A percentile compares a stretch with the other conserved stretches of the same genome.
These are phyloP conservation scores for Mormoops blainvillei DNA, from an alignment of 2,113 vertebrate species.

Conservation along the genomic window DNA sequence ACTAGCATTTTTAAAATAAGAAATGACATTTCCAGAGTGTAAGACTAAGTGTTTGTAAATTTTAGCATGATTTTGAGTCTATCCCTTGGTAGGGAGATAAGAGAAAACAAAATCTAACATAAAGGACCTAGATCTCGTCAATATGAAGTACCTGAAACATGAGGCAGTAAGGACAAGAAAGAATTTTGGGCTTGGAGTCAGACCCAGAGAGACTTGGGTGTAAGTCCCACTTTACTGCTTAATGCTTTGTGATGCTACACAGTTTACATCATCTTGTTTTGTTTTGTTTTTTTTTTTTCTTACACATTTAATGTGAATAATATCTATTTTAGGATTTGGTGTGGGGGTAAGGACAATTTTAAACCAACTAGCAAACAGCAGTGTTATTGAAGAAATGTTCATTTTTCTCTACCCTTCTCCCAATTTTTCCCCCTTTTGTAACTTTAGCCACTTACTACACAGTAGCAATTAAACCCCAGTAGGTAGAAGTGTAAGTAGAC, in stretches of 20 bases:
- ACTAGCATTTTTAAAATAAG: constrained; percentile 62
- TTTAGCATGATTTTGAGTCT: constrained; percentile 28
- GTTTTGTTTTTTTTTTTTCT: neutral
- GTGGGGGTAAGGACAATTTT: neutral
- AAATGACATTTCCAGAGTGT: constrained; percentile 48
- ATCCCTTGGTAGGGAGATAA: constrained; percentile 17
- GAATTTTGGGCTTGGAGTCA: neutral
- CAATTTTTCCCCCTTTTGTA: neutral
- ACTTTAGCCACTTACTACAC: neutral
- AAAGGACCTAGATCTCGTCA: neutral
- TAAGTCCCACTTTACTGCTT: neutral
- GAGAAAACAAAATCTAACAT: neutral
- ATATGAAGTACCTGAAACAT: neutral
- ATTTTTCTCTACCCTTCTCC: neutral
- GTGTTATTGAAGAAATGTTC: neutral
- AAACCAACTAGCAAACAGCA: neutral
- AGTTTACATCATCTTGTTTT: neutral
- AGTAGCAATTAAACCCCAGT: neutral
- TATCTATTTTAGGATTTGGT: neutral
- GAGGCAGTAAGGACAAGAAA: neutral
- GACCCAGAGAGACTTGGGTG: neutral
- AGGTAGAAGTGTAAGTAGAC: neutral
- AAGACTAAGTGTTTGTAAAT: constrained; percentile 49
- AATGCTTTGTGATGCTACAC: neutral
- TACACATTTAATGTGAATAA: neutral